Evolutionary conservation across 2,797 vertebrate species (phyloP).

Genomic region (Cephalopachus bancanus): DNA sequence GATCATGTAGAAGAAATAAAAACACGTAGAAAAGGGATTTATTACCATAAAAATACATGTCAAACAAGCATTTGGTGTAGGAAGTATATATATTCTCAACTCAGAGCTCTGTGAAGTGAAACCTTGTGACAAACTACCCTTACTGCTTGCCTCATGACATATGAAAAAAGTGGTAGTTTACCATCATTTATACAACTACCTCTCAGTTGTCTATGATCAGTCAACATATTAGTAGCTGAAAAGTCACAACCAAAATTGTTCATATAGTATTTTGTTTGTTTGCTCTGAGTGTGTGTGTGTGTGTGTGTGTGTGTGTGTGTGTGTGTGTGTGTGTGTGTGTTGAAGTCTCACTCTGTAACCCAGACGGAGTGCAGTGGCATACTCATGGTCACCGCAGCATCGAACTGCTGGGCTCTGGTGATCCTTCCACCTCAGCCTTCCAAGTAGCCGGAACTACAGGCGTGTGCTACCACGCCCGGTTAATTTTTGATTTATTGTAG

Average conservation of each 20-base stretch:
- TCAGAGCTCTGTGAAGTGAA: background rate
- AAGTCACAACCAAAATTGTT: background rate
- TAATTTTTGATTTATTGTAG: too few relatives aligned
- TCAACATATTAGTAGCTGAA: background rate
- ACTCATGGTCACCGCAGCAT: background rate
- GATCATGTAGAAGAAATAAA: background rate
- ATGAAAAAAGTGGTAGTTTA: slow-evolving; percentile 22
- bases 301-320: too few relatives aligned
- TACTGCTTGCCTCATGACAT: background rate
- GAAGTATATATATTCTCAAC: background rate
- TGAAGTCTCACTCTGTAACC: too few relatives aligned
- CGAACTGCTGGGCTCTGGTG: too few relatives aligned
- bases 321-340: too few relatives aligned
- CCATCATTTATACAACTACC: background rate
- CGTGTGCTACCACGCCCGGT: too few relatives aligned
- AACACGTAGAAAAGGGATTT: background rate
- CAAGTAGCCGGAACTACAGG: too few relatives aligned
- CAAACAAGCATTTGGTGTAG: background rate
- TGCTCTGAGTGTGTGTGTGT: too few relatives aligned
- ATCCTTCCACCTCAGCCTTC: too few relatives aligned
- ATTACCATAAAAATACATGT: background rate
- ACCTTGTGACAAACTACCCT: background rate
- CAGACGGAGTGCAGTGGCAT: too few relatives aligned
- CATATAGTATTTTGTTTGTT: background rate
- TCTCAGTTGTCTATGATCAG: background rate